Percentiles rank a stretch among this genome's conserved stretches.
These are phyloP conservation scores for Gulo gulo DNA, from an alignment of 2,113 vertebrate genomes.

Conservation along the genomic window DNA sequence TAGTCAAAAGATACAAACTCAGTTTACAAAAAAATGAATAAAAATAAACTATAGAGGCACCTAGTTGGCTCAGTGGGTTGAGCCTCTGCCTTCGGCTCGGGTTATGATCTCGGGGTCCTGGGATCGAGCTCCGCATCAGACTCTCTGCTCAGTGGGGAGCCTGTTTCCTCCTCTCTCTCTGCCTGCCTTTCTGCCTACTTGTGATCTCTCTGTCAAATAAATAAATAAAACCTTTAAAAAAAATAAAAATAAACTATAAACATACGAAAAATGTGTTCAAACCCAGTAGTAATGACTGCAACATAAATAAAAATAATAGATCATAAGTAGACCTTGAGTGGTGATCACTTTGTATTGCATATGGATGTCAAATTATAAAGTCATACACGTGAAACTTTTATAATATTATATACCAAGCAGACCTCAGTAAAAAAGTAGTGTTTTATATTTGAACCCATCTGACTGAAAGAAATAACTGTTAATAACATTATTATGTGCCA, in stretches of 20 bases:
- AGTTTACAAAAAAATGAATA: neutral
- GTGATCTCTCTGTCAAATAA: no score
- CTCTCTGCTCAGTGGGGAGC: no score
- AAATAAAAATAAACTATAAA: neutral
- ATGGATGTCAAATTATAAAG: neutral
- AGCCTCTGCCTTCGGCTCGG: no score
- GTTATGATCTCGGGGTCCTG: no score
- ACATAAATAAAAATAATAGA: neutral
- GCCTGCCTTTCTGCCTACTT: no score
- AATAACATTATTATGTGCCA: neutral
- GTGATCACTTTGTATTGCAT: neutral
- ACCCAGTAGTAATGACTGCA: neutral
- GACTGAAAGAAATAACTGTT: conserved; percentile 16
- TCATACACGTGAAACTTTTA: neutral
- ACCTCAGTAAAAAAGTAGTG: neutral
- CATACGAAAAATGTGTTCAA: neutral
- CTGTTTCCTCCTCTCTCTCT: no score
- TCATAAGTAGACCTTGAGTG: neutral
- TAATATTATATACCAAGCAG: neutral
- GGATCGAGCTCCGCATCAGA: no score
- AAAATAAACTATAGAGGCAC: neutral
- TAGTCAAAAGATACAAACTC: neutral
- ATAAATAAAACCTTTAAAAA: neutral
- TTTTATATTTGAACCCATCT: conserved; percentile 15
- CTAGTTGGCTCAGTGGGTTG: no score